These are phyloP conservation scores for Corythaeola cristata DNA, from an alignment of 2,113 vertebrate genomes.

Conservation along the genomic window DNA sequence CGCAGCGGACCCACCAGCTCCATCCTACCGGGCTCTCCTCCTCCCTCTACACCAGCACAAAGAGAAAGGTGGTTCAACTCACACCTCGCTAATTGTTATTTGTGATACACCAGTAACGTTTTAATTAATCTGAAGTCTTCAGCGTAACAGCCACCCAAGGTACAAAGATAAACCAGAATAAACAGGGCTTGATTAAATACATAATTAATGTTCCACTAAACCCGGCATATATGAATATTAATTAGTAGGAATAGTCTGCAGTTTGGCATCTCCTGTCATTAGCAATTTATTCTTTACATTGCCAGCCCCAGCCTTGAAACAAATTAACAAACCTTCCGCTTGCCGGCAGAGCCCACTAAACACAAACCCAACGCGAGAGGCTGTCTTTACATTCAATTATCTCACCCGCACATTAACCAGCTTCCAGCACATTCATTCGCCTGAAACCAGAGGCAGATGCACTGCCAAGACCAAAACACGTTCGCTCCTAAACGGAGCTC, in stretches of 20 bases:
- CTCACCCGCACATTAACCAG: neutral
- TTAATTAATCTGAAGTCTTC: constrained; percentile 70
- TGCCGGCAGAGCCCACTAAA: neutral
- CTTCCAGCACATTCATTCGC: neutral
- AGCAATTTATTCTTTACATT: constrained; percentile 55
- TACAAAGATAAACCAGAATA: constrained; percentile 64
- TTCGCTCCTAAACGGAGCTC: neutral
- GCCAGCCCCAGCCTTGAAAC: neutral
- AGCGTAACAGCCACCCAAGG: constrained; percentile 62
- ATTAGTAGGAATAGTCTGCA: constrained; percentile 25
- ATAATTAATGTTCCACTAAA: constrained; percentile 73
- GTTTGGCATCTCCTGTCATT: constrained; percentile 41
- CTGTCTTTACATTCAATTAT: neutral
- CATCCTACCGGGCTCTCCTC: neutral
- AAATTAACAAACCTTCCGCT: neutral
- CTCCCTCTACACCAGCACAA: neutral
- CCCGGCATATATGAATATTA: constrained; percentile 60
- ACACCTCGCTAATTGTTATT: constrained; percentile 66
- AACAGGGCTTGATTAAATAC: constrained; percentile 72
- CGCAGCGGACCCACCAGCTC: rapidly evolving
- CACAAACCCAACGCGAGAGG: neutral
- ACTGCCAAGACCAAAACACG: neutral
- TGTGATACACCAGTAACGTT: constrained; percentile 65
- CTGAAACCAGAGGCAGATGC: neutral
- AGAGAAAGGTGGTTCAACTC: neutral